phyloP scores from a whole-genome alignment of 2,797 vertebrate genomes.

The Aldrovandia affinis region DNA sequence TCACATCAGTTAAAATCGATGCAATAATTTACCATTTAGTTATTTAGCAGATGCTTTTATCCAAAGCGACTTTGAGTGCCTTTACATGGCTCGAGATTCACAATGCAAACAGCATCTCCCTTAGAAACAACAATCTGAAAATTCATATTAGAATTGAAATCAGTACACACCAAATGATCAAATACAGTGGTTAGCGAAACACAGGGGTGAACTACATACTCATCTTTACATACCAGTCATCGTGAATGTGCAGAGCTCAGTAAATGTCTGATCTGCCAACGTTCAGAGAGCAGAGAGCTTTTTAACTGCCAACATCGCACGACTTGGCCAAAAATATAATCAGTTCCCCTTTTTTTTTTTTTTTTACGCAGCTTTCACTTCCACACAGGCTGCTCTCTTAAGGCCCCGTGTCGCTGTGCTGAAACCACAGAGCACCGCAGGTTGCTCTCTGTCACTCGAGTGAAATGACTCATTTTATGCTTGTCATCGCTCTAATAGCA shows the following conservation, averaged over 20 bases:
- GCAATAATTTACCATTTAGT: no score
- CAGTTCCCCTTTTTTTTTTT: neutral
- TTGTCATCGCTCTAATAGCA: no score
- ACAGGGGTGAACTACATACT: neutral
- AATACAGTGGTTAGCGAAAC: neutral
- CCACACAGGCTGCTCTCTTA: no score
- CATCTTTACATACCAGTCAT: slow-evolving; percentile 9
- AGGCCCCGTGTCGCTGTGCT: no score
- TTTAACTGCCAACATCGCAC: neutral
- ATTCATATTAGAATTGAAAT: neutral
- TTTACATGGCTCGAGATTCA: no score
- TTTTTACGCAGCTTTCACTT: neutral
- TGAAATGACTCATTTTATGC: no score
- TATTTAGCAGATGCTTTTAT: no score
- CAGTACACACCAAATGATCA: neutral
- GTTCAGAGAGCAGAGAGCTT: neutral
- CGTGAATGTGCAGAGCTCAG: slow-evolving; percentile 3
- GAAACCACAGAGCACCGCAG: no score
- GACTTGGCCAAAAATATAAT: neutral
- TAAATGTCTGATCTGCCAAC: neutral
- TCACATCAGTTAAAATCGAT: no score
- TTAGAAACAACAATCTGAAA: neutral
- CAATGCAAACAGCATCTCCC: neutral
- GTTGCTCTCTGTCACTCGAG: no score
- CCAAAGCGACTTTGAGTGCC: no score